Evolutionary conservation across 2,113 vertebrate genomes (phyloP).

Genomic region (Neomonachus schauinslandi): DNA sequence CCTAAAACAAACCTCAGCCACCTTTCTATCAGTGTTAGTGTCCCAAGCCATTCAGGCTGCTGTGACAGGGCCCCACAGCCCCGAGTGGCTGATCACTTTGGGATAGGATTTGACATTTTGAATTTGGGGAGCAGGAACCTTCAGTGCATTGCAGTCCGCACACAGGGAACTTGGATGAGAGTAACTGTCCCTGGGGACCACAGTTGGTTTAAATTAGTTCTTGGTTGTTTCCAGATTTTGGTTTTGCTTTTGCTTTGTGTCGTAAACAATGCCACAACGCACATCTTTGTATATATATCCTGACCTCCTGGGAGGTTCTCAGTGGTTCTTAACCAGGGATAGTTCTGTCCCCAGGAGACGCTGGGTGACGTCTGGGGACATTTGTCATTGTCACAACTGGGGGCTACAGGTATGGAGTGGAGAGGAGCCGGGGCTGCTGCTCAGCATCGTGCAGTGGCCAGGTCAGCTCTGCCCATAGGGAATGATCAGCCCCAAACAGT

Average conservation of each 20-base stretch:
- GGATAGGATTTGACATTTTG: background rate
- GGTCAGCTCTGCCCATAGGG: background rate
- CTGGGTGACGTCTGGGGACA: background rate
- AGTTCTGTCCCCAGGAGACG: background rate
- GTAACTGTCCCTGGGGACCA: background rate
- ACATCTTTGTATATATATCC: accelerated
- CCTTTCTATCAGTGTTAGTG: background rate
- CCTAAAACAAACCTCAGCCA: background rate
- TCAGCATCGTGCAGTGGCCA: too few relatives aligned
- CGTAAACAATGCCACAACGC: accelerated
- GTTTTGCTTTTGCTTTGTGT: background rate
- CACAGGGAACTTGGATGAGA: too few relatives aligned
- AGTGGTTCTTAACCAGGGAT: background rate
- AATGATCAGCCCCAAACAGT: accelerated
- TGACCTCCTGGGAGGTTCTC: background rate
- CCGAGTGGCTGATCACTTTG: background rate
- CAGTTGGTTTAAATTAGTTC: background rate
- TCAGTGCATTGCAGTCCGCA: background rate
- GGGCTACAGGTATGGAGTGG: too few relatives aligned
- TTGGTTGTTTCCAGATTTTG: background rate
- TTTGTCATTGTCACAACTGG: background rate
- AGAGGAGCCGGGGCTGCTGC: background rate
- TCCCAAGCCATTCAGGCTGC: background rate
- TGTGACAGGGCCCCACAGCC: background rate
- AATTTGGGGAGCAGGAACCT: background rate